Evolutionary conservation across 2,888 invertebrate genomes (phyloP), one percentile per base, ranked within the genome.

Genomic region (Polydrusus pterygomalis): DNA sequence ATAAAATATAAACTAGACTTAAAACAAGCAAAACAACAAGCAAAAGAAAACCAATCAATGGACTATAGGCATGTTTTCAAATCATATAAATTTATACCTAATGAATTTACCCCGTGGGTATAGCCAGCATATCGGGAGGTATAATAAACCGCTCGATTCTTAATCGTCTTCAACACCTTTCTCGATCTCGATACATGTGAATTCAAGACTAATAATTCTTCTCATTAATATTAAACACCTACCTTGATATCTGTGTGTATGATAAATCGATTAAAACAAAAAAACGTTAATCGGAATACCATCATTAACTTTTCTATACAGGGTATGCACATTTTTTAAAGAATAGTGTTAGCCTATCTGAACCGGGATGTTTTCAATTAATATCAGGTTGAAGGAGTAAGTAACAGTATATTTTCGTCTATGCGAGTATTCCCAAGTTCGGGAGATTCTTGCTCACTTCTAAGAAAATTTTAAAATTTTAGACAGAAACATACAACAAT

Each of bases 251-350:
- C 60, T 72, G 43, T 60, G 60, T 64, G 60, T 69, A 68, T 85
- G 85, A 86, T 86, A 86, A 86, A 86, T 87, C 86, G 86, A 87
- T 86, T 85, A 86, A 85, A 86, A 86, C 81, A 60, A 63, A 65
- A 82, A 83, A 82, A 81, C 83, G 84, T 84, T 86, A 87, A 87
- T 87, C 86, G 85, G 84, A 84, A 85, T 84, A 84, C 84, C 85
- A 83, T 83, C 84, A 79, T 78, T 79, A 80, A 79, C 78, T 80
- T 79, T 80, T 3, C 15, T 47, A 56, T 71, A 75, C 65, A 71
- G 71, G 49, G 67, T 71, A 38, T 30, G 25, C 11, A 38, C 1
- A 9, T 9, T n/a, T 34, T 40, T 56, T 56, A 8, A 9, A 17
- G 17, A 30, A n/a, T 51, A 13, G 2, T 1, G 5, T 25, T 25